Evolutionary conservation across 2,888 invertebrate genomes (phyloP).

Genomic region (Macaria notata): DNA sequence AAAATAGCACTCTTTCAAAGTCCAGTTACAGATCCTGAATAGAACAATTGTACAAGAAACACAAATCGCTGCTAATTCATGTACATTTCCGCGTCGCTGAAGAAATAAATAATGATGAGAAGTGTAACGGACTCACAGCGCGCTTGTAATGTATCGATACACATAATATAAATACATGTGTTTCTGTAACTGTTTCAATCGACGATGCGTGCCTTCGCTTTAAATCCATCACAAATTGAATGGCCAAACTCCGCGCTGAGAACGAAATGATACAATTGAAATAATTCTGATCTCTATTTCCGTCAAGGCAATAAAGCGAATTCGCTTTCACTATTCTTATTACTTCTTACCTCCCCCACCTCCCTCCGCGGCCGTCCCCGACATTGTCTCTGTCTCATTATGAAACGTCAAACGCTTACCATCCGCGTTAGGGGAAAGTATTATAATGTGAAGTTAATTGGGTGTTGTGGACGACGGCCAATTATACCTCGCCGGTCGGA

Average conservation of each 20-base stretch:
- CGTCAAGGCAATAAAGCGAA: constrained; percentile 44
- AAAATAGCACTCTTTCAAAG: too few relatives aligned
- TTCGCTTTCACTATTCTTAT: constrained; percentile 50
- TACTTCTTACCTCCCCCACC: constrained; percentile 21
- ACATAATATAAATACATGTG: constrained; percentile 12
- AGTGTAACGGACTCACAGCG: constrained; percentile 16
- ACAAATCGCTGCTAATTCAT: too few relatives aligned
- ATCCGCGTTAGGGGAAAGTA: constrained; percentile 60
- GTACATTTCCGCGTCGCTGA: constrained; percentile 4
- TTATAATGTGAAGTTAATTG: constrained; percentile 57
- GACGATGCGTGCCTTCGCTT: constrained; percentile 26
- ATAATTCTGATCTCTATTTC: constrained; percentile 38
- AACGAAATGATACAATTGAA: constrained; percentile 32
- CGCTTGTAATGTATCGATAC: constrained; percentile 5
- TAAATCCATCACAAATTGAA: constrained; percentile 28
- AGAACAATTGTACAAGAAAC: too few relatives aligned
- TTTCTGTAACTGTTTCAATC: constrained; percentile 24
- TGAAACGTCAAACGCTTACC: constrained; percentile 48
- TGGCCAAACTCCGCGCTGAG: constrained; percentile 19
- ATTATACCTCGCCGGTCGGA: constrained; percentile 48
- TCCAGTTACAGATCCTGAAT: too few relatives aligned
- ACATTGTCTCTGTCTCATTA: constrained; percentile 53
- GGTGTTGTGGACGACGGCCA: constrained; percentile 45
- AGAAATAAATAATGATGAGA: constrained; percentile 15
- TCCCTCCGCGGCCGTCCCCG: constrained; percentile 31